Percentiles rank a stretch among this genome's conserved stretches.
Evolutionary conservation across 2,888 invertebrate genomes (phyloP).

Genomic region (Idaea straminata): DNA sequence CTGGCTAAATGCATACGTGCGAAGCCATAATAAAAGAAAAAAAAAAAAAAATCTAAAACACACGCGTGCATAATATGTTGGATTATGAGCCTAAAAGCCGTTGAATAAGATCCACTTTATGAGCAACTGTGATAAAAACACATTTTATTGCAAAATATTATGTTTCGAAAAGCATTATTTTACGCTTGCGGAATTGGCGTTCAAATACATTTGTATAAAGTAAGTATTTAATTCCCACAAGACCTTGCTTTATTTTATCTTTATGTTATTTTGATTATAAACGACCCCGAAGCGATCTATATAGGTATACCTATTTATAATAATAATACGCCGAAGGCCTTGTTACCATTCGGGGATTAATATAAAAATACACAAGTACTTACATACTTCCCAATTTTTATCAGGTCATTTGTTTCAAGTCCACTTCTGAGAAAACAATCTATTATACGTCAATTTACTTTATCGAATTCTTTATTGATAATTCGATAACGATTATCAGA

Average conservation of each 20-base stretch:
- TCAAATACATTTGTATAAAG: neutral
- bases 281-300: neutral
- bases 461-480: neutral
- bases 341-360: neutral
- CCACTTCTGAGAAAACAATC: neutral
- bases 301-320: neutral
- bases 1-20: too few relatives aligned
- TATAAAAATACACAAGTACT: neutral
- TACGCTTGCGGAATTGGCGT: neutral
- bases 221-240: neutral
- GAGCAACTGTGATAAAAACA: neutral
- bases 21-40: too few relatives aligned
- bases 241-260: neutral
- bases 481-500: neutral
- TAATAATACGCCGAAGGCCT: neutral
- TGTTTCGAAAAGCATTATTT: neutral
- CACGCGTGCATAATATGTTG: too few relatives aligned
- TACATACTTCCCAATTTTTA: conserved; percentile 3
- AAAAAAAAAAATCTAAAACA: too few relatives aligned
- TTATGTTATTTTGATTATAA: neutral
- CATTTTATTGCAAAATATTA: neutral
- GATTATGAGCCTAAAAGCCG: too few relatives aligned
- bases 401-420: neutral
- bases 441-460: neutral
- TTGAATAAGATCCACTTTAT: too few relatives aligned